Evolutionary conservation across 2,888 invertebrate species (phyloP), one percentile per base, ranked within the genome.

Genomic region (Protonemura montana): DNA sequence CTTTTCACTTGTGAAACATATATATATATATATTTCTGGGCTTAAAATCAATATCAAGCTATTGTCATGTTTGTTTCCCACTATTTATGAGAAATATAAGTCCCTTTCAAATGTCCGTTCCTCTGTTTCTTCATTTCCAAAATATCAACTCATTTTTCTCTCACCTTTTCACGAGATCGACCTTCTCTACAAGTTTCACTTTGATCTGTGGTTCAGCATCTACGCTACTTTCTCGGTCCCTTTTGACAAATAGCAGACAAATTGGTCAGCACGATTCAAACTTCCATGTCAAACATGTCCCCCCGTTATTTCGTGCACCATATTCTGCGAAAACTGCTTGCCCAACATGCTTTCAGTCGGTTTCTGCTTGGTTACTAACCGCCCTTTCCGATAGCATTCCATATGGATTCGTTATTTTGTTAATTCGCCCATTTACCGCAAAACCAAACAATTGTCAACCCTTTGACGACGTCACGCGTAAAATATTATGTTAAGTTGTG

Each of bases 241-340:
- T 84, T 84, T 0, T 26, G 59, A 84, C 84, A 84, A 83, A 76
- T 13, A 84, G 59, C 59, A 41, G 59, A 84, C 84, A 84, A 26
- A 6, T 84, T 76, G 84, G 84, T 84, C 27, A 84, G 29, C 82
- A 78, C 59, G 13, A 16, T 21, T 59, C 59, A 13, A 59, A 21
- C 7, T 21, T 21, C 1, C 59, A 10, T 21, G 13, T 35, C 35
- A 10, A 3, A 21, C 59, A 10, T 21, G 13, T 35, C 35, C 5
- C 35, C 35, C 35, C 35, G 35, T 3, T 59, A 7, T 2, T 59
- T 1, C 13, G 59, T 59, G 59, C 59, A 10, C 59, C 59, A 59
- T 10, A 7, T 59, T 59, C 13, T 21, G 59, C 59, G 1, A 3
- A 59, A 21, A 59, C 59, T 21, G 21, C 59, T 3, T 13, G 59